Conservation (phyloP, 2,888 invertebrate species). For the Vannuccia rotundouncinata region DNA sequence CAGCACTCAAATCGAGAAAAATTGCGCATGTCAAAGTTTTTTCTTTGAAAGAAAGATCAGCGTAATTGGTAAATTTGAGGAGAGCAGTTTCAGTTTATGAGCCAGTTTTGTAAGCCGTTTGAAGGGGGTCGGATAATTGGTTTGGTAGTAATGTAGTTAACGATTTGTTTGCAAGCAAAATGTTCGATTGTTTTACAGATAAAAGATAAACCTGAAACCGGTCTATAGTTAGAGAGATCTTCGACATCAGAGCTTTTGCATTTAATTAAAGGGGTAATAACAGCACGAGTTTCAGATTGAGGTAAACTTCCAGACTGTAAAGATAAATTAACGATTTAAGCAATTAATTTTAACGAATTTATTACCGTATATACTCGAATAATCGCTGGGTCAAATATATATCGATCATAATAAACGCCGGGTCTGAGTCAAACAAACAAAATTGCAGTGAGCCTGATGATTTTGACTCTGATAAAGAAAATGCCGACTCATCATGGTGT, state of each 20-base stretch:
- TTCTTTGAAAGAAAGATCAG: conserved; percentile 1
- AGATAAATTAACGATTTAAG: conserved; percentile 23
- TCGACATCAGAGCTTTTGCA: conserved; percentile 26
- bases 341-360: no score
- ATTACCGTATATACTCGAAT: no score
- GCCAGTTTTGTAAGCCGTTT: conserved; percentile 26
- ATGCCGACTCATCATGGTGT: no score
- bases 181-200: conserved; percentile 23
- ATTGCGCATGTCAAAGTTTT: neutral
- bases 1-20: neutral
- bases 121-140: conserved; percentile 24
- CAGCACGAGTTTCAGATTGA: conserved; percentile 26
- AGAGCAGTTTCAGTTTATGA: conserved; percentile 23
- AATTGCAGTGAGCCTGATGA: no score
- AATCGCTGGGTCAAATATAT: no score
- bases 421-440: no score
- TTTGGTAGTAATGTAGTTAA: conserved; percentile 26
- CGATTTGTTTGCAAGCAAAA: conserved; percentile 26
- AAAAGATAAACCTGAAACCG: conserved; percentile 26
- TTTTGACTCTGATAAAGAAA: no score
- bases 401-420: no score
- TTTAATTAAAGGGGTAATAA: conserved; percentile 24
- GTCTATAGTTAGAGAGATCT: conserved; percentile 26
- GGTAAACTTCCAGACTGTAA: conserved; percentile 23
- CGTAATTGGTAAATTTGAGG: conserved; percentile 23